Conservation (phyloP, 2,888 invertebrate species). For the Colletes collaris region DNA sequence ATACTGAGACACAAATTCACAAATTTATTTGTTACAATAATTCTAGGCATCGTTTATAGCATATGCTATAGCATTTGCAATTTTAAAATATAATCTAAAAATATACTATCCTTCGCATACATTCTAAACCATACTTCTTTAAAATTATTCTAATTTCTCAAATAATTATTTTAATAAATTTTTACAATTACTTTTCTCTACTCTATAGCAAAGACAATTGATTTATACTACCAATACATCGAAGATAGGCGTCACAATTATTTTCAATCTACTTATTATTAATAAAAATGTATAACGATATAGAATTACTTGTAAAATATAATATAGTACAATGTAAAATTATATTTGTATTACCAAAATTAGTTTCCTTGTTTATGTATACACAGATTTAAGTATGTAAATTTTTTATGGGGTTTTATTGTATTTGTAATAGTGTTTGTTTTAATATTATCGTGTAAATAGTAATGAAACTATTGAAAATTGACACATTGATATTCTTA, state of each 20-base stretch:
- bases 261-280: slow-evolving; percentile 37
- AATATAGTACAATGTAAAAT: slow-evolving; percentile 48
- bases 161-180: slow-evolving; percentile 32
- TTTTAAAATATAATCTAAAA: slow-evolving; percentile 81
- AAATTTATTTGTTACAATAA: slow-evolving; percentile 77
- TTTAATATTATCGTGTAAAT: slow-evolving; percentile 32
- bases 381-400: slow-evolving; percentile 40
- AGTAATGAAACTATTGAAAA: slow-evolving; percentile 35
- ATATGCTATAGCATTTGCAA: slow-evolving; percentile 66
- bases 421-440: slow-evolving; percentile 29
- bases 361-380: slow-evolving; percentile 33
- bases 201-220: slow-evolving; percentile 36
- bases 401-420: slow-evolving; percentile 60
- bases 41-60: slow-evolving; percentile 73
- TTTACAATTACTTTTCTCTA: slow-evolving; percentile 31
- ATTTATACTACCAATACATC: slow-evolving; percentile 48
- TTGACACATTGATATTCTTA: slow-evolving; percentile 40
- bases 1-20: slow-evolving; percentile 70
- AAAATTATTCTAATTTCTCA: slow-evolving; percentile 44
- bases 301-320: slow-evolving; percentile 40
- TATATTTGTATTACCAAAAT: slow-evolving; percentile 42
- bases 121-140: slow-evolving; percentile 60
- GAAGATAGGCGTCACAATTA: slow-evolving; percentile 44
- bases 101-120: slow-evolving; percentile 78
- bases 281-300: slow-evolving; percentile 42